Evolutionary conservation across 2,113 vertebrate species (phyloP).

Genomic region (Boulengeromyrus knoepffleri): DNA sequence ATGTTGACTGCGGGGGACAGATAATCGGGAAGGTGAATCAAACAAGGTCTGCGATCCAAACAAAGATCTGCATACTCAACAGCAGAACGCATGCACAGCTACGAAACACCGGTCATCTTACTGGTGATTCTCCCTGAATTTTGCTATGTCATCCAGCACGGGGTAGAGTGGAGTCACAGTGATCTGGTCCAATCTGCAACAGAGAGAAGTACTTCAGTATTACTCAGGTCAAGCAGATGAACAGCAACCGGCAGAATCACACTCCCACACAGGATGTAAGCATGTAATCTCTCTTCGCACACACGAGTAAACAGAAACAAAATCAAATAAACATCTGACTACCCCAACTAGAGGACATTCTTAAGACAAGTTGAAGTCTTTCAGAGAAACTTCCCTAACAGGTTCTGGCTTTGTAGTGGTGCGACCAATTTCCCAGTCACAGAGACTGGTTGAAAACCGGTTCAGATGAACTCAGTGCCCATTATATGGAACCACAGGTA

Average conservation of each 20-base stretch:
- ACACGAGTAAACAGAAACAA: neutral
- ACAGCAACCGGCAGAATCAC: neutral
- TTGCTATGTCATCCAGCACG: neutral
- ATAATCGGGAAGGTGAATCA: neutral
- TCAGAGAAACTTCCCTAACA: neutral
- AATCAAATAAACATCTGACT: neutral
- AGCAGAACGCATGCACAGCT: neutral
- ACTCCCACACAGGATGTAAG: neutral
- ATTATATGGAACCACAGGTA: neutral
- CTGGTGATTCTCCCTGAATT: slow-evolving; percentile 14
- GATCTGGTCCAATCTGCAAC: slow-evolving; percentile 50
- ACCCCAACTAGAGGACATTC: neutral
- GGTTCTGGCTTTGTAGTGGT: neutral
- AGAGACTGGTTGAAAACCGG: neutral
- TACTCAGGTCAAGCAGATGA: neutral
- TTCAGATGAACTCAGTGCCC: neutral
- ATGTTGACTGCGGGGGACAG: slow-evolving; percentile 38
- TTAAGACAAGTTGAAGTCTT: neutral
- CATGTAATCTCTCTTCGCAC: neutral
- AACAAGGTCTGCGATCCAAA: neutral
- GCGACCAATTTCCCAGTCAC: neutral
- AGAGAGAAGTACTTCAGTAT: neutral
- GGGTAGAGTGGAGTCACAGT: slow-evolving; percentile 48
- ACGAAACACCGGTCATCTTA: slow-evolving; percentile 36
- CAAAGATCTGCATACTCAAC: neutral